Base-by-base conservation (phyloP, 2,888 invertebrate species). In the Andrena hattorfiana region DNA sequence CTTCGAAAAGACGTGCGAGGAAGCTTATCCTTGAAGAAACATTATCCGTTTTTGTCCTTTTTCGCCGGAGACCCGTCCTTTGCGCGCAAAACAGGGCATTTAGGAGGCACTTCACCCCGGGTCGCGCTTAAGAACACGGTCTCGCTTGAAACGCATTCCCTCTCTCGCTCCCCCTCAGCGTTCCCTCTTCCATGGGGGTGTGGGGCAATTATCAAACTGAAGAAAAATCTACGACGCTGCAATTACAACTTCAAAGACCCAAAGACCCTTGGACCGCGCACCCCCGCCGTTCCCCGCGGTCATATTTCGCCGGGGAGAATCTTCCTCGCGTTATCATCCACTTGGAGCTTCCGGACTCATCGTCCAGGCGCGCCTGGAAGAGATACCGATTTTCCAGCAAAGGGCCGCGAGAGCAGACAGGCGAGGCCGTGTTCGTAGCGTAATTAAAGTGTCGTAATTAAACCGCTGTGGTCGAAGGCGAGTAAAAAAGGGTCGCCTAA, bases 391-490 rank as follows among this genome's bases (percentile, higher is more conserved):
- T 86, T 86, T 75, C 67, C 66, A 54, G n/a, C n/a, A 42, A 26
- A 49, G 74, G 77, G 16, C 67, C 68, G 16, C 63, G 23, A 54
- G 49, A 67, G 35, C 48, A 28, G 23, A 5, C 26, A 35, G 48
- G 35, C 26, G 49, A 51, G 51, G 30, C 42, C 16, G 42, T 26
- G 42, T 68, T 68, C 66, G 66, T 62, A 8, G 63, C 71, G 84
- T 84, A 87, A 87, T 87, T 87, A 87, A 85, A 77, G 81, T 64
- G 66, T 66, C 74, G 75, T 84, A 87, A 87, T 87, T 88, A 88
- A 86, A 82, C 49, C 80, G 51, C 67, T 10, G 56, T 78, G 73
- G 79, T 64, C 63, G 73, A 68, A 79, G 59, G 48, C 28, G 42
- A 59, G 66, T 68, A 78, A 81, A 79, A 76, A 54, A 71, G 74